Percentiles rank a stretch among this genome's conserved stretches.
These are phyloP conservation scores for Elegia similella DNA, from an alignment of 2,888 invertebrate species.

Conservation along the genomic window DNA sequence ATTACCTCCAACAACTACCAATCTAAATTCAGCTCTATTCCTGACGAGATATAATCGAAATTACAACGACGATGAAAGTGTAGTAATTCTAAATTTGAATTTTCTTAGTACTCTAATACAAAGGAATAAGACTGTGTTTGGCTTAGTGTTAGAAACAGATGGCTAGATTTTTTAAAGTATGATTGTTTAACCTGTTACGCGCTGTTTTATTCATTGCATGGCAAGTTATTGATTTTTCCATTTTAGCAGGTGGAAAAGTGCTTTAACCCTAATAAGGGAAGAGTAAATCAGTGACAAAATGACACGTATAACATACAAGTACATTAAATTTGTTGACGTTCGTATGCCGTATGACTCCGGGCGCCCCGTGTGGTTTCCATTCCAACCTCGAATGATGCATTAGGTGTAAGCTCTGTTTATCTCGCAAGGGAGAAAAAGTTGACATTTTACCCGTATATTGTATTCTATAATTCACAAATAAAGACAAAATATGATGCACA, in stretches of 20 bases:
- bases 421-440: no score
- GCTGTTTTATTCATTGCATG: constrained; percentile 17
- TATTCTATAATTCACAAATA: no score
- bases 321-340: no score
- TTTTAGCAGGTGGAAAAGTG: constrained; percentile 10
- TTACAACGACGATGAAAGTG: neutral
- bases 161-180: constrained; percentile 6
- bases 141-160: neutral
- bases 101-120: neutral
- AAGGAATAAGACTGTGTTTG: neutral
- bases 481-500: no score
- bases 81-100: neutral
- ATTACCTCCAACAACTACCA: neutral
- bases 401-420: no score
- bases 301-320: neutral
- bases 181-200: constrained; percentile 20
- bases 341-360: no score
- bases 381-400: no score
- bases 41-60: neutral
- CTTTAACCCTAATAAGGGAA: constrained; percentile 22
- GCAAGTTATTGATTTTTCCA: constrained; percentile 19
- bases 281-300: constrained; percentile 13
- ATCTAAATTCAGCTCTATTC: neutral
- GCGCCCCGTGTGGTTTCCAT: no score
- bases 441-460: no score